Base-by-base conservation (phyloP, 2,888 invertebrate genomes). In the Leptothorax acervorum region DNA sequence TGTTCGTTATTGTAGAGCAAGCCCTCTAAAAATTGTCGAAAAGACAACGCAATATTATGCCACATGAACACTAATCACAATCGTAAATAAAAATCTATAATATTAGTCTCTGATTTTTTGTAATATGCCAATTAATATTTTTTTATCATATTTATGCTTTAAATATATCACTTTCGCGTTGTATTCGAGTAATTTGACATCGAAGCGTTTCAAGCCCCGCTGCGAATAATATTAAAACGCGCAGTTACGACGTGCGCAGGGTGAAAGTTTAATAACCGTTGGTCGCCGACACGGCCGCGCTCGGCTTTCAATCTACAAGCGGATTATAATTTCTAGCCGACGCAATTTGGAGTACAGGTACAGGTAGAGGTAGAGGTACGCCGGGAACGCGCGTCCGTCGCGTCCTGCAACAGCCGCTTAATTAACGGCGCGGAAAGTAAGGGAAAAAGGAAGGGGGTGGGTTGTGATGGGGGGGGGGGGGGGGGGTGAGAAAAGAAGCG, bases 351-450 rank as follows among this genome's bases (percentile, higher is more conserved):
- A 70, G 12, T 71, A 81, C 79, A 71, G 71, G 12, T 71, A 81
- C 79, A 71, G 71, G 79, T 78, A 75, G 74, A 73, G 39, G 70
- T 35, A 51, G 70, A 55, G 63, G 63, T 68, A 57, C 68, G 79
- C 68, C 31, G 83, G 83, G 76, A 89, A 79, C 83, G 74, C 83
- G 74, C 62, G 84, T n/a, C 66, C 63, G 55, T 45, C 51, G 48
- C 63, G 75, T 74, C 71, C 73, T 65, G 87, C 86, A 90, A 89
- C 88, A 87, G 86, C 82, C 90, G 90, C 90, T 90, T 90, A 90
- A 90, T 90, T 90, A 90, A 90, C 90, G 89, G 68, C 86, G 85
- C 85, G 86, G 85, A 86, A 68, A 85, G 85, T 81, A 88, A 86
- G 84, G 83, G 71, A 71, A 78, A 82, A 76, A 79, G 76, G 78